A percentile compares a stretch with the other conserved stretches of the same genome.
These are phyloP conservation scores for Montipora capitata DNA, from an alignment of 92 coral and sea anemone genomes.

Conservation along the genomic window DNA sequence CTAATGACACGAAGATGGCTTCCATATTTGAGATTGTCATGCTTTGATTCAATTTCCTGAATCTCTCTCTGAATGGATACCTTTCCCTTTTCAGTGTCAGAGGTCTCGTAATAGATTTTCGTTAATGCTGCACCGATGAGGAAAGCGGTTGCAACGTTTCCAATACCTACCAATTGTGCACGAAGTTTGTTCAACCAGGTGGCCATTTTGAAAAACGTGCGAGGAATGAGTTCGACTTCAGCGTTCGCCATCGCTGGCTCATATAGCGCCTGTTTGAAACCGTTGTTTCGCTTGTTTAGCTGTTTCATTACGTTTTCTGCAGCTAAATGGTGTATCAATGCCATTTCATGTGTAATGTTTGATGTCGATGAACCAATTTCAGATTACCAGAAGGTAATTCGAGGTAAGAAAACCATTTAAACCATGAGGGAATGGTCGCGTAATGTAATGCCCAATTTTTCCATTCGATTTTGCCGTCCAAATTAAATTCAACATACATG, in stretches of 20 bases:
- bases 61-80: constrained; percentile 77
- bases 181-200: constrained; percentile 64
- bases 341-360: constrained; percentile 63
- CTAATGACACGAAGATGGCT: constrained; percentile 73
- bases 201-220: constrained; percentile 74
- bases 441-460: no score
- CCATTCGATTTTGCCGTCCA: no score
- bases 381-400: constrained; percentile 79
- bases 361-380: constrained; percentile 86
- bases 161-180: constrained; percentile 71
- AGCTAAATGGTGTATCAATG: background rate
- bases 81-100: constrained; percentile 56
- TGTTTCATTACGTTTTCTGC: background rate
- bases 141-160: constrained; percentile 82
- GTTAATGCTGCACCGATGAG: constrained; percentile 90
- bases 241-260: constrained; percentile 69
- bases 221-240: constrained; percentile 30
- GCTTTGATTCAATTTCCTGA: constrained; percentile 74
- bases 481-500: no score
- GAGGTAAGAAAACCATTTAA: constrained; percentile 57
- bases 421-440: no score
- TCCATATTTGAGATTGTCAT: constrained; percentile 87
- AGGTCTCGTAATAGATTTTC: constrained; percentile 92
- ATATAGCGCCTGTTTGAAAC: constrained; percentile 26
- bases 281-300: background rate